These are phyloP conservation scores for Lamellibrachia satsuma DNA, from an alignment of 2,888 invertebrate species.

Conservation along the genomic window DNA sequence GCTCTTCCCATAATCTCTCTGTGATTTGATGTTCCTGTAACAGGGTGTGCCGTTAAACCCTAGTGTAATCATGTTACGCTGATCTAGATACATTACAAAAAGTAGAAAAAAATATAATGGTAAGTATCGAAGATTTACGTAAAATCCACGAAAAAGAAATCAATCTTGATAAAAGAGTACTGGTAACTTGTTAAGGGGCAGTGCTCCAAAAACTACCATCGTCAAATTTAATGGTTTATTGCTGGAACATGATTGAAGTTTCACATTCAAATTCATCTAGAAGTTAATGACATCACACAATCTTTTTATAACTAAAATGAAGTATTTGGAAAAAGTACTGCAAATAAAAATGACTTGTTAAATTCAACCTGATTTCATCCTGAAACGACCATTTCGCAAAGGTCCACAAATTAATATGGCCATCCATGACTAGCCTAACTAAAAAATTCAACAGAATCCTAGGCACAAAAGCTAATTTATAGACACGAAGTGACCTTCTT, in stretches of 20 bases:
- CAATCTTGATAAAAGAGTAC: too few species aligned
- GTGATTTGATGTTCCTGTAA: constrained; percentile 51
- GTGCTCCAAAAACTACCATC: neutral
- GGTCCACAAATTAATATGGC: too few species aligned
- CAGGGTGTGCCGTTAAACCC: neutral
- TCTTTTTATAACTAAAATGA: neutral
- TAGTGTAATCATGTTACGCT: neutral
- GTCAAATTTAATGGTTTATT: neutral
- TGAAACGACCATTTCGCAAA: too few species aligned
- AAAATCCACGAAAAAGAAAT: too few species aligned
- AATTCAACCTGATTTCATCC: too few species aligned
- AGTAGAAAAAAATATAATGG: too few species aligned
- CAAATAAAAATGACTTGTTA: neutral
- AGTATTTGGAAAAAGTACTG: neutral
- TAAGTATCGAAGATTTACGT: too few species aligned
- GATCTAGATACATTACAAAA: neutral
- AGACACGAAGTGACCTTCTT: too few species aligned
- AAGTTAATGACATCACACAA: neutral
- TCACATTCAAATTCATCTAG: neutral
- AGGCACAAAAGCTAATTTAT: too few species aligned
- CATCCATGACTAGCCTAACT: too few species aligned
- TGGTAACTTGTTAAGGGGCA: too few species aligned
- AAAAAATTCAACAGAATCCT: too few species aligned
- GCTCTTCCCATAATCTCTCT: constrained; percentile 77
- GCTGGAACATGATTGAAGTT: neutral